Percentiles rank a stretch among this genome's conserved stretches.
phyloP scores from a whole-genome alignment of 2,888 invertebrate species.

The Scrobipalpa costella region DNA sequence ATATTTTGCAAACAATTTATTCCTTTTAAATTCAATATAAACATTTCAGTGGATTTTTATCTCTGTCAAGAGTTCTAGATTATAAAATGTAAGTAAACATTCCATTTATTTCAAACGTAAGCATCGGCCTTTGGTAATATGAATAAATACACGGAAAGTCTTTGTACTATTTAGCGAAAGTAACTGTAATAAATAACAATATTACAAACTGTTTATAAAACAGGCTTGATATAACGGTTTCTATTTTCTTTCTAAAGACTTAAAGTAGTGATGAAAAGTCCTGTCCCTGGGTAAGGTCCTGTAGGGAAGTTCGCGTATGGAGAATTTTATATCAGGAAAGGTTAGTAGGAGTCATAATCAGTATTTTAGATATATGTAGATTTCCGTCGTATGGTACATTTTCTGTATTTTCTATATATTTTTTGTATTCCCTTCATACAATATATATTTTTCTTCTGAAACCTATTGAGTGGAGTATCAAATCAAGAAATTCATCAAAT shows the following conservation, averaged over 20 bases:
- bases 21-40: conserved; percentile 24
- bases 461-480: too few species aligned
- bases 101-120: neutral
- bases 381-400: too few species aligned
- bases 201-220: conserved; percentile 19
- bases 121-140: conserved; percentile 31
- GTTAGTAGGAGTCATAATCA: too few species aligned
- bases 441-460: too few species aligned
- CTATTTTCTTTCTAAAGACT: neutral
- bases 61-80: neutral
- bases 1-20: conserved; percentile 42
- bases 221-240: neutral
- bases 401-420: too few species aligned
- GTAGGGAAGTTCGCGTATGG: too few species aligned
- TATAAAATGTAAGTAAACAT: conserved; percentile 43
- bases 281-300: too few species aligned
- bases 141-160: conserved; percentile 52
- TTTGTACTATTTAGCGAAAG: conserved; percentile 47
- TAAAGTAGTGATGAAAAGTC: too few species aligned
- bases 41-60: neutral
- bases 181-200: conserved; percentile 40
- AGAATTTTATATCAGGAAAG: too few species aligned
- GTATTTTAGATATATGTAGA: too few species aligned
- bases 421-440: too few species aligned
- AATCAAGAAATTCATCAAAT: too few species aligned